Evolutionary conservation across 2,113 vertebrate genomes (phyloP).

Genomic region (Erythrocebus patas): DNA sequence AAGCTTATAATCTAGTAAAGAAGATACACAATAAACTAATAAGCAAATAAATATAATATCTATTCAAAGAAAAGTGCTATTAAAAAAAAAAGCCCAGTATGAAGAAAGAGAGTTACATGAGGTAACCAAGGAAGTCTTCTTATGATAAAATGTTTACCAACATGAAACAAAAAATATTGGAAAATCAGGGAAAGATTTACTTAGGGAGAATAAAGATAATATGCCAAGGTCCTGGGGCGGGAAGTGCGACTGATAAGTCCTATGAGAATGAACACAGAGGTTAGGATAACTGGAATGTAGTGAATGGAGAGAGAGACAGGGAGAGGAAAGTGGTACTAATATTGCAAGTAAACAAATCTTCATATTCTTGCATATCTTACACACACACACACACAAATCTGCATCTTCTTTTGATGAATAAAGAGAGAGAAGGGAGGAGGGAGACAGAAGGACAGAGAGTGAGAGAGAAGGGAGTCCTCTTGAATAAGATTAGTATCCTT

Average conservation of each 20-base stretch:
- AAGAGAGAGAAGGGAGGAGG: not conserved
- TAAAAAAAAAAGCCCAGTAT: not conserved
- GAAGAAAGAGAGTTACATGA: not conserved
- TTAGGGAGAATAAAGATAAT: not conserved
- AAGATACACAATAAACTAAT: not conserved
- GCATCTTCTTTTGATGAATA: not conserved
- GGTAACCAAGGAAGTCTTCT: not conserved
- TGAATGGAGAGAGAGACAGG: not conserved
- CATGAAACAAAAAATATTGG: not conserved
- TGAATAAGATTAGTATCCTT: not conserved
- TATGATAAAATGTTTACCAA: not conserved
- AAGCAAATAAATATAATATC: not conserved
- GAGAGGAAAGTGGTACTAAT: not conserved
- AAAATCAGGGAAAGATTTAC: not conserved
- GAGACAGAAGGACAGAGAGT: not conserved
- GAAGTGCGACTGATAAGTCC: not conserved
- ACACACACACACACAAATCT: not conserved
- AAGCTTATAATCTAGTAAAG: not conserved
- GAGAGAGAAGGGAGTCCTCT: not conserved
- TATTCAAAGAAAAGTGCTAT: not conserved
- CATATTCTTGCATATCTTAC: not conserved
- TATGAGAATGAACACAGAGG: not conserved
- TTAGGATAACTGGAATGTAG: not conserved
- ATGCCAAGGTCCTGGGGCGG: not conserved
- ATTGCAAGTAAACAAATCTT: conserved; percentile 5